Conservation (phyloP, 2,113 vertebrate species). For the Antechinus stuartii region DNA sequence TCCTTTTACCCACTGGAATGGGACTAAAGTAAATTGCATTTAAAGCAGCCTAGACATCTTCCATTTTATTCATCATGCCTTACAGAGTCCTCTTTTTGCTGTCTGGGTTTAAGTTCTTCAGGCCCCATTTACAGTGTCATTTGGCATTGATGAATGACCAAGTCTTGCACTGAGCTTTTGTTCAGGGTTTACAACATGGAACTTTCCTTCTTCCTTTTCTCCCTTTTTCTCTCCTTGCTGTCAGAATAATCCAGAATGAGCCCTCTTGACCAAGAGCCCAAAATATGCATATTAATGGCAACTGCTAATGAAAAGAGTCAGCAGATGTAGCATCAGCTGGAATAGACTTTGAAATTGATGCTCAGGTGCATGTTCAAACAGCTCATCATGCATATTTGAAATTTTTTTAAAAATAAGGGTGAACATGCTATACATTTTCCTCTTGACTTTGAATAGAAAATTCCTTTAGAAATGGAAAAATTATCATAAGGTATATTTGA, state of each 20-base stretch:
- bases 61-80: neutral
- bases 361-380: conserved; percentile 51
- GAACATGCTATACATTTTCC: neutral
- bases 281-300: conserved; percentile 42
- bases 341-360: conserved; percentile 66
- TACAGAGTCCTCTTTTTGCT: neutral
- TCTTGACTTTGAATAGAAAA: conserved; percentile 7
- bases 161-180: neutral
- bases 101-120: neutral
- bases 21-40: neutral
- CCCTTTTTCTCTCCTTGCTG: neutral
- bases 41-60: neutral
- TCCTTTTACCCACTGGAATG: neutral
- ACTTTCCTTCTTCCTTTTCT: neutral
- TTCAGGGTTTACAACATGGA: neutral
- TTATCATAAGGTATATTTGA: conserved; percentile 24
- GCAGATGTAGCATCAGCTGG: conserved; percentile 75
- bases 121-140: neutral
- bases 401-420: neutral
- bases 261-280: conserved; percentile 19
- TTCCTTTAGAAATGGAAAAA: neutral
- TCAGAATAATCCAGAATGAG: neutral
- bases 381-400: conserved; percentile 2
- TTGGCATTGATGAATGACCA: neutral
- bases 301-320: conserved; percentile 39